phyloP scores from a whole-genome alignment of 2,888 invertebrate genomes.

The Dusona sp. region DNA sequence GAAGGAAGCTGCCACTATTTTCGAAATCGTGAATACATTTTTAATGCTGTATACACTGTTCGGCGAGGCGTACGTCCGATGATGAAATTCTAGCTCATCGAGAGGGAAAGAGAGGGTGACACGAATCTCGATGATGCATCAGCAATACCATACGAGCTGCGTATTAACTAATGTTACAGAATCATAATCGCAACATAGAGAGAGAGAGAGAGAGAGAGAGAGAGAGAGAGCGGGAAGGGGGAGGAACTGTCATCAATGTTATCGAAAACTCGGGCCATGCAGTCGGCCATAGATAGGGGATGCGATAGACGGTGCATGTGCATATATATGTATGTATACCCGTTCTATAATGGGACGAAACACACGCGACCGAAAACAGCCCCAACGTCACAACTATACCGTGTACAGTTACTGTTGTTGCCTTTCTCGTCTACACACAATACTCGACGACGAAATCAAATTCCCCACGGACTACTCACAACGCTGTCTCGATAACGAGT shows the following conservation, averaged over 20 bases:
- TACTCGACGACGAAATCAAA: conserved; percentile 65
- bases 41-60: conserved; percentile 49
- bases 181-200: conserved; percentile 76
- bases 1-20: conserved; percentile 53
- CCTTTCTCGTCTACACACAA: conserved; percentile 23
- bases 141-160: conserved; percentile 35
- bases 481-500: conserved; percentile 60
- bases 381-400: conserved; percentile 33
- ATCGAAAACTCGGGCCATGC: conserved; percentile 76
- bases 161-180: conserved; percentile 79
- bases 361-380: conserved; percentile 30
- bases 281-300: conserved; percentile 79
- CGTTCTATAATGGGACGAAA: conserved; percentile 50
- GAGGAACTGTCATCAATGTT: conserved; percentile 77
- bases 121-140: conserved; percentile 39
- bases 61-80: conserved; percentile 70
- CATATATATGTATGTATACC: conserved; percentile 37
- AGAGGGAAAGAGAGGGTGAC: conserved; percentile 10
- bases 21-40: conserved; percentile 66
- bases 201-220: neutral
- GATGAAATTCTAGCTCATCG: conserved; percentile 34
- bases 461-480: conserved; percentile 75
- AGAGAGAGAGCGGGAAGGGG: conserved; percentile 49
- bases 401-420: conserved; percentile 36
- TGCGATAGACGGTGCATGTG: conserved; percentile 59